Evolutionary conservation across 2,113 vertebrate genomes (phyloP), one percentile per base, ranked within the genome.

Genomic region (Chaenogobius annularis): DNA sequence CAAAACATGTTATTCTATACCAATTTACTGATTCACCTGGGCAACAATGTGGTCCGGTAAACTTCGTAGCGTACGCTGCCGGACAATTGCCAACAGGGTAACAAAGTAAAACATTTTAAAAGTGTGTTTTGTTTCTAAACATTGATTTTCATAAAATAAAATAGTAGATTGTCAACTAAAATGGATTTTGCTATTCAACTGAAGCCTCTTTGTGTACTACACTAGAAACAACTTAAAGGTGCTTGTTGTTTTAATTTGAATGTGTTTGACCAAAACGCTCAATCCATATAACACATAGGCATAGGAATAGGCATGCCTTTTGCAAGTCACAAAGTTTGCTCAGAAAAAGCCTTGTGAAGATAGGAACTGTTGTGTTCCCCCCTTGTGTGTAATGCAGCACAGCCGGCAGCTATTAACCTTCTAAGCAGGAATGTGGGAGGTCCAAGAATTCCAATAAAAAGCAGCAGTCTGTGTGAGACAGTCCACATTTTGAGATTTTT

Each of bases 401-500:
- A 94, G 89, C 91, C 90, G 91, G 91, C 87, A 92, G 91, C 91
- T 91, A 93, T 93, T 92, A 93, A 91, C 91, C 85, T 91, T 88
- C 89, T 80, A 77, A 89, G 92, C 88, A 88, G 92, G 92, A 93
- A 92, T 92, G 90, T 92, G 91, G 92, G 92, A 92, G 92, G 92
- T 90, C 90, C 87, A 89, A 85, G 86, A 88, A 87, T 90, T 89
- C 89, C 87, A 90, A 92, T 92, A 92, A 93, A 93, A 92, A 81
- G 87, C 84, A 87, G 87, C 83, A 85, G 83, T 61, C 77, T 83
- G 81, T 74, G 83, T n/a, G 64, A 14, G 75, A 63, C 35, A 79
- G 68, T 67, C 72, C 75, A 76, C 43, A 65, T 62, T 77, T 19
- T 69, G 66, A 71, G 55, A 70, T 52, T 78, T 55, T 68, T 68